Conservation (phyloP, 2,797 vertebrate species). For the Microctenopoma stevenorrisi region DNA sequence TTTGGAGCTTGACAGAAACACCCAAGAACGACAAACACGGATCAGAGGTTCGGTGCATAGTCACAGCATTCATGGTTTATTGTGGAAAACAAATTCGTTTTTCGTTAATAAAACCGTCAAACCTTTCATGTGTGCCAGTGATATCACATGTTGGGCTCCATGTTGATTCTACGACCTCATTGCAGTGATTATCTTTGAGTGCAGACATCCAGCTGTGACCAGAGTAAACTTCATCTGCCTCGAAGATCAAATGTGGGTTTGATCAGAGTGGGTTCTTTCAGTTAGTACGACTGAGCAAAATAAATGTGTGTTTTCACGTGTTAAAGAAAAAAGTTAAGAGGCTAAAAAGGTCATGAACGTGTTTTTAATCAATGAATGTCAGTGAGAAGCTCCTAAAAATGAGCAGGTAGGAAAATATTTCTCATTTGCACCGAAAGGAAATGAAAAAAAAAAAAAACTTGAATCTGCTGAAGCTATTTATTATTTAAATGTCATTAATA, state of each 20-base stretch:
- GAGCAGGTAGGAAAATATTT: slow-evolving; percentile 42
- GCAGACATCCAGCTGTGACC: slow-evolving; percentile 12
- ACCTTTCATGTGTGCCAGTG: not conserved
- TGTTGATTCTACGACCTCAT: slow-evolving; percentile 28
- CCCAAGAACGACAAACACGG: slow-evolving; percentile 26
- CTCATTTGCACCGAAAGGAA: slow-evolving; percentile 32
- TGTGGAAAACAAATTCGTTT: slow-evolving; percentile 12
- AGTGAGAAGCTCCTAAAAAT: slow-evolving; percentile 27
- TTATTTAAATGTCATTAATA: slow-evolving; percentile 11
- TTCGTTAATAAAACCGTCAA: slow-evolving; percentile 14
- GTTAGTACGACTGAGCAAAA: slow-evolving; percentile 20
- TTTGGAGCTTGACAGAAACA: slow-evolving; percentile 32
- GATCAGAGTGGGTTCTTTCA: slow-evolving; percentile 29
- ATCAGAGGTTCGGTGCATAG: slow-evolving; percentile 38
- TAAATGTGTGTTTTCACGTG: slow-evolving; percentile 23
- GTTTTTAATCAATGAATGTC: slow-evolving; percentile 17
- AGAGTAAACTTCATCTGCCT: slow-evolving; percentile 11
- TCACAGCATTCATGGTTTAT: slow-evolving; percentile 6
- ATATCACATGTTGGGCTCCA: slow-evolving; percentile 14
- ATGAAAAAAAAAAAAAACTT: not conserved
- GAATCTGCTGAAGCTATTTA: slow-evolving; percentile 14
- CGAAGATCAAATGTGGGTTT: slow-evolving; percentile 43
- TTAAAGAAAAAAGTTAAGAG: slow-evolving; percentile 2
- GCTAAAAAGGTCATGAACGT: slow-evolving; percentile 19
- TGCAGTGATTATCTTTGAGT: slow-evolving; percentile 21